Evolutionary conservation across 2,888 invertebrate species (phyloP).

Genomic region (Xanthia icteritia): DNA sequence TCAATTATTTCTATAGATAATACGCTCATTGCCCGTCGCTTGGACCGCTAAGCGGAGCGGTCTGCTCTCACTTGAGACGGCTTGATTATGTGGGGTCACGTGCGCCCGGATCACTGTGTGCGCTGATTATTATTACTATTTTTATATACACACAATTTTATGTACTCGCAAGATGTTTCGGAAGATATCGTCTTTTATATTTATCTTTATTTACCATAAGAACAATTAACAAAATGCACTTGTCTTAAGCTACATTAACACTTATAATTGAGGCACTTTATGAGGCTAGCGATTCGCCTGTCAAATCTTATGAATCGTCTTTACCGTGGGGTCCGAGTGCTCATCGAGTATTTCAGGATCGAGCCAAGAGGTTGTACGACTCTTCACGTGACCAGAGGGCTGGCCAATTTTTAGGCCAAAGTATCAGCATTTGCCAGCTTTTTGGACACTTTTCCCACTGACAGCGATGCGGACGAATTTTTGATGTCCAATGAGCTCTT

Average conservation of each 20-base stretch:
- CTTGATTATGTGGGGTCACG: conserved; percentile 83
- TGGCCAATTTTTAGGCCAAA: no score
- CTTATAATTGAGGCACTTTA: not conserved
- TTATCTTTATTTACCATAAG: not conserved
- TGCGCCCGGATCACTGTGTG: conserved; percentile 73
- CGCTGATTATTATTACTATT: conserved; percentile 63
- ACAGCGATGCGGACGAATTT: no score
- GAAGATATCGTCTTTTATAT: not conserved
- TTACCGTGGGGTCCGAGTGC: no score
- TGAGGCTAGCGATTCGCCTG: no score
- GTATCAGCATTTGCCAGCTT: no score
- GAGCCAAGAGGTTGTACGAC: no score
- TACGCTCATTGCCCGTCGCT: conserved; percentile 46
- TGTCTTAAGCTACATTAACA: not conserved
- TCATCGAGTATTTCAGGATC: no score
- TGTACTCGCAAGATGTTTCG: conserved; percentile 18
- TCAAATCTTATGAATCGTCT: not conserved
- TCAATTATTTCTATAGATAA: no score
- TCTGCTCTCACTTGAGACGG: conserved; percentile 72
- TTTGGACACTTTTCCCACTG: no score
- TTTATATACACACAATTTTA: conserved; percentile 48
- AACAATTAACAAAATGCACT: not conserved
- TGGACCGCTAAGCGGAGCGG: conserved; percentile 54
- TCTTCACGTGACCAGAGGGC: no score
- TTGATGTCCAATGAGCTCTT: no score